Evolutionary conservation across 2,113 vertebrate genomes (phyloP).

Genomic region (Ceyx margarethae): DNA sequence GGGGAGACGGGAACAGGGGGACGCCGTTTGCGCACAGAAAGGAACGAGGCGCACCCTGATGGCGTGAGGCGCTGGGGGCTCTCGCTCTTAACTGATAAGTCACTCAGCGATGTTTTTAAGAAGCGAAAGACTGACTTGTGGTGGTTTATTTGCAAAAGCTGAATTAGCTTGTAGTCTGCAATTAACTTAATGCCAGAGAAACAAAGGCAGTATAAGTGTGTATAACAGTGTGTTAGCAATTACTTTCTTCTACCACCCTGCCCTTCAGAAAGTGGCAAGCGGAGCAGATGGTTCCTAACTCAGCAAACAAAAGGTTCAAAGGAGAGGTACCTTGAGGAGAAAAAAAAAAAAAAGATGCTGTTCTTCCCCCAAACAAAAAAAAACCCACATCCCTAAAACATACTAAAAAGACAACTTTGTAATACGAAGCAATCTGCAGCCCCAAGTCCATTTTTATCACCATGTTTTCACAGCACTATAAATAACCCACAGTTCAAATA

Average conservation of each 20-base stretch:
- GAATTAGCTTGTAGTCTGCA: neutral
- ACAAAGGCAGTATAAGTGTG: neutral
- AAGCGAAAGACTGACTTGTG: neutral
- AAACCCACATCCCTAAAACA: neutral
- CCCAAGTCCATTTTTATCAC: neutral
- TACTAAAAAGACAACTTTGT: neutral
- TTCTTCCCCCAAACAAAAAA: neutral
- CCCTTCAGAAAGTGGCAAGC: neutral
- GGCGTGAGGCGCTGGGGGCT: fast-evolving
- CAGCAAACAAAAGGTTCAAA: neutral
- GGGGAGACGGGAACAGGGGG: fast-evolving
- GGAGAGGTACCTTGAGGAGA: neutral
- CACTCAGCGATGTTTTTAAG: neutral
- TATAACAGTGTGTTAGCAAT: neutral
- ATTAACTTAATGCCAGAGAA: neutral
- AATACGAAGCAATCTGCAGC: neutral
- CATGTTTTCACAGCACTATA: neutral
- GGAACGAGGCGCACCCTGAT: fast-evolving
- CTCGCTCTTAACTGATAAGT: fast-evolving
- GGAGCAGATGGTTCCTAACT: fast-evolving
- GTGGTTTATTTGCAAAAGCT: neutral
- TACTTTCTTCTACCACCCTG: neutral
- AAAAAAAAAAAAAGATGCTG: neutral
- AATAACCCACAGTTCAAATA: neutral
- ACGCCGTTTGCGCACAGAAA: fast-evolving